Evolutionary conservation across 2,113 vertebrate genomes (phyloP).

Genomic region (Physeter macrocephalus): DNA sequence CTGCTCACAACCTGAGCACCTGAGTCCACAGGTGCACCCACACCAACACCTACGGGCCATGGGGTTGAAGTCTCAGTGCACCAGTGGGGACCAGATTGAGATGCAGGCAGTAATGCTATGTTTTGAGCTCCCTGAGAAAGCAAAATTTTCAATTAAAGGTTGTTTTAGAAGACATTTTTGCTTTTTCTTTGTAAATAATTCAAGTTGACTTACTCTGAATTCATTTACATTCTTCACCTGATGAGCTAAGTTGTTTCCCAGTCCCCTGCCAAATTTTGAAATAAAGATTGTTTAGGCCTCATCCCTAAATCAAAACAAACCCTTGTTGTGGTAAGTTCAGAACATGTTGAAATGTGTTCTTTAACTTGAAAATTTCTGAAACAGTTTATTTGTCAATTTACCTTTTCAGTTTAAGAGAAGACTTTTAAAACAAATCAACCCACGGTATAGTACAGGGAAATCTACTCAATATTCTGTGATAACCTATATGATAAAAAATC

Average conservation of each 20-base stretch:
- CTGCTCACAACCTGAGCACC: not conserved
- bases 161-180: not conserved
- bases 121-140: not conserved
- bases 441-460: too few relatives aligned
- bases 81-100: not conserved
- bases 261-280: fast-evolving
- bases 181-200: not conserved
- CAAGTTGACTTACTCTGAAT: not conserved
- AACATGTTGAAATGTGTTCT: not conserved
- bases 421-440: not conserved
- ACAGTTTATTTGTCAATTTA: not conserved
- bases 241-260: not conserved
- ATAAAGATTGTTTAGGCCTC: not conserved
- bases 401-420: not conserved
- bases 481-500: too few relatives aligned
- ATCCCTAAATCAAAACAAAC: not conserved
- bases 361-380: not conserved
- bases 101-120: not conserved
- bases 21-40: not conserved
- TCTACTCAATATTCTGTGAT: too few relatives aligned
- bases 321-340: not conserved
- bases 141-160: not conserved
- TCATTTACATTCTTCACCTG: not conserved
- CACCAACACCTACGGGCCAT: fast-evolving
- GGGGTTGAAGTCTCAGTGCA: not conserved